phyloP scores from a whole-genome alignment of 2,888 invertebrate genomes.

The Acleris holmiana region DNA sequence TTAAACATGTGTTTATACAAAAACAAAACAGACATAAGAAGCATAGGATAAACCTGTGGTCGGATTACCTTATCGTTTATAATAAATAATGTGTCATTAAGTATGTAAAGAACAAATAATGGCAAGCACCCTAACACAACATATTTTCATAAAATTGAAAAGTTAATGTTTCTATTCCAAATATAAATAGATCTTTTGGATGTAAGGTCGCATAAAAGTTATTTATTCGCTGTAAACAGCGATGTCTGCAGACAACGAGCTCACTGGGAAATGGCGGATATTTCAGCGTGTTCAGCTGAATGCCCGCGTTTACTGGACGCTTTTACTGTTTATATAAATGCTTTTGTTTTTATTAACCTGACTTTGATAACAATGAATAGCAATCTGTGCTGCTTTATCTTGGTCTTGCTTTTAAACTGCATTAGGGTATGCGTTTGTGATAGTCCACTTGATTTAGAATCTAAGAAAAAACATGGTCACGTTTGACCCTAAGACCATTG shows the following conservation, averaged over 20 bases:
- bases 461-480: too few species aligned
- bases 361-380: background rate
- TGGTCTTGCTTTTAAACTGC: too few species aligned
- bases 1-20: background rate
- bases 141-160: background rate
- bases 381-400: too few species aligned
- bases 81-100: too few species aligned
- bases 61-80: too few species aligned
- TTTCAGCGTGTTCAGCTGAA: constrained; percentile 7
- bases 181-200: constrained; percentile 2
- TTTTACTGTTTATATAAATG: background rate
- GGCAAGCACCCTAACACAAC: background rate
- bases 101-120: background rate
- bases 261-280: constrained; percentile 14
- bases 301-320: background rate
- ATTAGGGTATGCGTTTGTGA: too few species aligned
- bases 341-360: background rate
- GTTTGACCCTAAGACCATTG: too few species aligned
- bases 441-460: too few species aligned
- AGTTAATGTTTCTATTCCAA: too few species aligned
- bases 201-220: constrained; percentile 12
- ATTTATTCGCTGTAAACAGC: constrained; percentile 15
- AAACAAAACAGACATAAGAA: too few species aligned
- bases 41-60: too few species aligned
- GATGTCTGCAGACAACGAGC: constrained; percentile 22